phyloP scores from a whole-genome alignment of 2,797 vertebrate genomes.

The Sebastes miniatus region DNA sequence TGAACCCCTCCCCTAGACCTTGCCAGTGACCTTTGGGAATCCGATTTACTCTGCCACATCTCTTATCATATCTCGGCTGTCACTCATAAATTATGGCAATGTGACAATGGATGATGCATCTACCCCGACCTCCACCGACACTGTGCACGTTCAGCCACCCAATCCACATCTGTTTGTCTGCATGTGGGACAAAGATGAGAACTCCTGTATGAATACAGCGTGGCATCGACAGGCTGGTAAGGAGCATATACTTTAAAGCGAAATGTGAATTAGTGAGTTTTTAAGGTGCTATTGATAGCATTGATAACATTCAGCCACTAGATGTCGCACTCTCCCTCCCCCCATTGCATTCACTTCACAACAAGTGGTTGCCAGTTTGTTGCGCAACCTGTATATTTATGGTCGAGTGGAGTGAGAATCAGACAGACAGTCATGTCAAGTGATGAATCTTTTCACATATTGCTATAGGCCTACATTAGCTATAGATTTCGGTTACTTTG shows the following conservation, averaged over 20 bases:
- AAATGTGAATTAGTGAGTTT: neutral
- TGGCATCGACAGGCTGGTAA: neutral
- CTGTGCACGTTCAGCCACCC: conserved; percentile 6
- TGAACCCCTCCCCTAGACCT: conserved; percentile 70
- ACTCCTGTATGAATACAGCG: neutral
- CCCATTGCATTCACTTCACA: no score
- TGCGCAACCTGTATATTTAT: no score
- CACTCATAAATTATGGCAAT: conserved; percentile 65
- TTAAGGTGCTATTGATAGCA: no score
- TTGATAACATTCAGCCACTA: no score
- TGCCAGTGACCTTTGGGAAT: conserved; percentile 69
- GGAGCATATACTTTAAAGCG: neutral
- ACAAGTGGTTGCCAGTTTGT: no score
- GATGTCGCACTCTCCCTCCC: no score
- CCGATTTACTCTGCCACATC: conserved; percentile 66
- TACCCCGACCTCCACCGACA: conserved; percentile 15
- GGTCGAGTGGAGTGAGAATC: no score
- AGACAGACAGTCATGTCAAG: no score
- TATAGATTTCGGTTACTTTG: no score
- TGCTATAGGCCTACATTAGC: no score
- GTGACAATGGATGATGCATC: conserved; percentile 56
- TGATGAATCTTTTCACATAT: no score
- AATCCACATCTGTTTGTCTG: conserved; percentile 4
- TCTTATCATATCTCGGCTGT: conserved; percentile 67
- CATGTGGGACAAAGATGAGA: neutral